These are phyloP conservation scores for Unio delphinus DNA, from an alignment of 2,888 invertebrate species.

Conservation along the genomic window DNA sequence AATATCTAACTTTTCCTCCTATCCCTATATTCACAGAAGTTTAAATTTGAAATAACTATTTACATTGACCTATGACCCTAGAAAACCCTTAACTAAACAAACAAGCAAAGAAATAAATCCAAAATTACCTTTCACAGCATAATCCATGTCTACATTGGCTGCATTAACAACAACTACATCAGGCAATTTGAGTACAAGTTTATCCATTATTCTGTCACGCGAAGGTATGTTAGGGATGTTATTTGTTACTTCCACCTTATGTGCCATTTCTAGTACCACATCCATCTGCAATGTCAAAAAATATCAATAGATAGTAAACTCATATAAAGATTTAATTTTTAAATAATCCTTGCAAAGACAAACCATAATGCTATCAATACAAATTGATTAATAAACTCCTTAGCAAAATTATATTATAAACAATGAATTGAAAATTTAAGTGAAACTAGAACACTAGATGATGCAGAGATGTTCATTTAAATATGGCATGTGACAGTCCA, in stretches of 20 bases:
- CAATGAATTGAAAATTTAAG: too few relatives aligned
- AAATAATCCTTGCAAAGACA: too few relatives aligned
- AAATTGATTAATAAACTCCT: too few relatives aligned
- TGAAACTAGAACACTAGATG: too few relatives aligned
- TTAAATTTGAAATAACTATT: neutral
- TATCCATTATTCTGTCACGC: constrained; percentile 82
- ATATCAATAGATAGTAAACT: neutral
- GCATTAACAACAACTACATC: constrained; percentile 89
- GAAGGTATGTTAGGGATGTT: constrained; percentile 40
- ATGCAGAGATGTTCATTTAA: too few relatives aligned
- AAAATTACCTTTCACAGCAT: constrained; percentile 82
- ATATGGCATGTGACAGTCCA: too few relatives aligned
- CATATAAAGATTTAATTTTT: too few relatives aligned
- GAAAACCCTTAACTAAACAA: neutral
- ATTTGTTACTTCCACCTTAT: constrained; percentile 77
- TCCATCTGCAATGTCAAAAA: constrained; percentile 79
- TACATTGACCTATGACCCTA: neutral
- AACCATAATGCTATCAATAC: too few relatives aligned
- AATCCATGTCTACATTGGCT: constrained; percentile 89
- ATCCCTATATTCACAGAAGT: too few relatives aligned
- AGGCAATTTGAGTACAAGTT: constrained; percentile 85
- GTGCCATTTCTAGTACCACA: constrained; percentile 89
- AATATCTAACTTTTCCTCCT: too few relatives aligned
- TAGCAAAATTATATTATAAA: too few relatives aligned
- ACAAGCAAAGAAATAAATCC: neutral